Base-by-base conservation (phyloP, 2,888 invertebrate genomes). In the Drosophila meridiana region DNA sequence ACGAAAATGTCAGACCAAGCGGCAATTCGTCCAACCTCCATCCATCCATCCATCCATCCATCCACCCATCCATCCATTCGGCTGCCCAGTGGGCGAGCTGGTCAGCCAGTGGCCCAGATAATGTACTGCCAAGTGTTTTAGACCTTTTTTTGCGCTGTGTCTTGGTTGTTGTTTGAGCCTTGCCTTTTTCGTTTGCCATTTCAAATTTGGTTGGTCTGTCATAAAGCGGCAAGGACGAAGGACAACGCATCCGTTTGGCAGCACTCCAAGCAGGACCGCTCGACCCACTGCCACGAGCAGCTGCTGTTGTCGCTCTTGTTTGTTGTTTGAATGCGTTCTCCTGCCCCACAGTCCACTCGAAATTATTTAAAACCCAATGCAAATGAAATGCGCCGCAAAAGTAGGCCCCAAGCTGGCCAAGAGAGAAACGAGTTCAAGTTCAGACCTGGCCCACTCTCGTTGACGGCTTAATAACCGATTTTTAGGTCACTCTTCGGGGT, bases 81-180 rank as follows among this genome's bases (percentile, higher is more conserved):
- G 60, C 75, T 4, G 76, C 65, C 73, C 71, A 64, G 87, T 76
- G 60, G 62, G 66, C 48, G 53, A 60, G 69, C 67, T 68, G 71
- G 76, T 70, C 80, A 82, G 74, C 68, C 87, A 83, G 48, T 85
- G 86, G 88, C 88, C 88, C 83, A 85, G 82, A 82, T 88, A 87
- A 88, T 88, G 82, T 88, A 86, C 84, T 88, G 88, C 84, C 87
- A 86, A 86, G 87, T 87, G 89, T 86, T 84, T 87, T 78, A 80
- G 88, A 87, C 87, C 89, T 87, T 88, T 83, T 68, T 47, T 63
- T 13, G 42, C 45, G 36, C 42, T 60, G 32, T 57, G 53, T 60
- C 52, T 48, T 60, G 56, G 32, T 40, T 58, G 57, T 28, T 69
- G 45, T 56, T 58, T 60, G 50, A 36, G 56, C 9, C 48, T 52